Conservation (phyloP, 2,888 invertebrate species). For the Podabrus alpinus region DNA sequence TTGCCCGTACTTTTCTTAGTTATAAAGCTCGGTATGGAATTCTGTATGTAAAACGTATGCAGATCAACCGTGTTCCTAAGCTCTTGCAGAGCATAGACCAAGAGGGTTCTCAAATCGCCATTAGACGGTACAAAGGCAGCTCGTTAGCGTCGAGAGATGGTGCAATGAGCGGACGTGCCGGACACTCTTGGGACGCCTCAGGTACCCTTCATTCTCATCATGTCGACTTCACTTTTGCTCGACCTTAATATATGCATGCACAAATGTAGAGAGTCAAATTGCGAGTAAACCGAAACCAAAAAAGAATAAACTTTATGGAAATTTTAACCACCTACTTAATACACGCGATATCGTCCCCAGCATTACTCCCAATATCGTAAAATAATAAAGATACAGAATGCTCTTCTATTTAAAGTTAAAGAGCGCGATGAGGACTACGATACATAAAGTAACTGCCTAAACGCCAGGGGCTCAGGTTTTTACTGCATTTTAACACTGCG, state of each 20-base stretch:
- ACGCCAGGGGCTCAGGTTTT: conserved; percentile 51
- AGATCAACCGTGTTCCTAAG: conserved; percentile 33
- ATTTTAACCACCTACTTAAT: neutral
- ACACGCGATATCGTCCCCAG: no score
- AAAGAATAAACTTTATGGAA: neutral
- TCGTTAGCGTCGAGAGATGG: conserved; percentile 50
- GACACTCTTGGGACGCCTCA: conserved; percentile 52
- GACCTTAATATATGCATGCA: neutral
- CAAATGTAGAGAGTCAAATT: neutral
- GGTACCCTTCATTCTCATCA: conserved; percentile 51
- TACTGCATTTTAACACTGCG: conserved; percentile 54
- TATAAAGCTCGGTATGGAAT: conserved; percentile 36
- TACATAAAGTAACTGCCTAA: conserved; percentile 46
- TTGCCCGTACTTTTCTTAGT: conserved; percentile 37
- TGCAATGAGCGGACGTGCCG: conserved; percentile 45
- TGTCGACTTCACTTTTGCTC: conserved; percentile 32
- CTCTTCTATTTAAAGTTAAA: conserved; percentile 41
- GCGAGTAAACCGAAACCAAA: conserved; percentile 33
- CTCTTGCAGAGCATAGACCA: conserved; percentile 23
- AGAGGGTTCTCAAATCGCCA: conserved; percentile 52
- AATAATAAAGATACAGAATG: conserved; percentile 52
- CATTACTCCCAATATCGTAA: conserved; percentile 46
- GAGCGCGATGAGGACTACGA: conserved; percentile 45
- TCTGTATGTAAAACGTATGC: conserved; percentile 44
- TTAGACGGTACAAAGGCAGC: conserved; percentile 52